Conservation (phyloP, 2,888 invertebrate species). For the Xanthia togata region DNA sequence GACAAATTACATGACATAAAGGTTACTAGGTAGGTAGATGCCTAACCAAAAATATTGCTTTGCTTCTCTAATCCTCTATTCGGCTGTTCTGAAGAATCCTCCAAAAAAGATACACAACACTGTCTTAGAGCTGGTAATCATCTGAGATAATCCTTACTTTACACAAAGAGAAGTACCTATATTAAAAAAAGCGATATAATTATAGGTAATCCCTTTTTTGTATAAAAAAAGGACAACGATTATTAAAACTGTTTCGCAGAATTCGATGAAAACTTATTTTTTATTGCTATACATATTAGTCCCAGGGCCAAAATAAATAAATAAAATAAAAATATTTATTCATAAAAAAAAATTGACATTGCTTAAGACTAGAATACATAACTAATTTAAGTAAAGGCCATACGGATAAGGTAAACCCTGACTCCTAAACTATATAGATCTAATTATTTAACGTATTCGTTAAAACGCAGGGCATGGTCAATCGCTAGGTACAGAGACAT, state of each 20-base stretch:
- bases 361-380: no score
- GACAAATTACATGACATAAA: background rate
- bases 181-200: background rate
- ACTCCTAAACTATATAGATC: no score
- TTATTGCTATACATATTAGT: no score
- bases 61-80: background rate
- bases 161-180: background rate
- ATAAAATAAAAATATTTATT: no score
- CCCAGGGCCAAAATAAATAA: no score
- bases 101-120: background rate
- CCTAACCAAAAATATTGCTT: background rate
- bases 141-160: background rate
- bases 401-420: no score
- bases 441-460: no score
- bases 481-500: no score
- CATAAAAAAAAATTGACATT: no score
- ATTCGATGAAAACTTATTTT: background rate
- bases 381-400: no score
- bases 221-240: background rate
- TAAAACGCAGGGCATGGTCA: no score
- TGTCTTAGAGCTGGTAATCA: background rate
- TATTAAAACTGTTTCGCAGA: conserved; percentile 14
- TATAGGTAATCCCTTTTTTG: conserved; percentile 3
- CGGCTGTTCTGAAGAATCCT: background rate
- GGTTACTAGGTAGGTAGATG: background rate